A percentile compares a stretch with the other conserved stretches of the same genome.
Evolutionary conservation across 2,113 vertebrate genomes (phyloP).

Genomic region (Solea senegalensis): DNA sequence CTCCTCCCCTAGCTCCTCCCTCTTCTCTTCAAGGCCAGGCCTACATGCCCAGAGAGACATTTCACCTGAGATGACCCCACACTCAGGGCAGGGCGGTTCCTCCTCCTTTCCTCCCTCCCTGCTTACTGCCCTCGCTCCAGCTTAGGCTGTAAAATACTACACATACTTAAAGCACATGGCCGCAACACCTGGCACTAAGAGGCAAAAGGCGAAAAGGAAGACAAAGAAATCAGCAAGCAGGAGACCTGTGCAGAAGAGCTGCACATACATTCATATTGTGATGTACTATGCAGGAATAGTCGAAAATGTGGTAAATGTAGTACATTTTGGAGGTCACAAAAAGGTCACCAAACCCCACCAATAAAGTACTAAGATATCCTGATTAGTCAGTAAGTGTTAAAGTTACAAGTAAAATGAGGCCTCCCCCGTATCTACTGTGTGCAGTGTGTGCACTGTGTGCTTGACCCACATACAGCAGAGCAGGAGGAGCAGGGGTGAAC

Average conservation of each 20-base stretch:
- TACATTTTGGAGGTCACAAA: constrained; percentile 10
- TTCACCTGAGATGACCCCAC: constrained; percentile 77
- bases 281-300: background rate
- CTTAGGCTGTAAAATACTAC: constrained; percentile 62
- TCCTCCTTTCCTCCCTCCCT: constrained; percentile 45
- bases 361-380: background rate
- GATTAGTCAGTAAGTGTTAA: background rate
- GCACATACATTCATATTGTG: background rate
- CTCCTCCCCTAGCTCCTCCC: constrained; percentile 54
- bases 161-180: constrained; percentile 68
- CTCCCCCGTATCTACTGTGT: constrained; percentile 25
- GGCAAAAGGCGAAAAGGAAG: constrained; percentile 28
- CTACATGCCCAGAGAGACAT: constrained; percentile 57
- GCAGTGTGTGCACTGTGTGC: constrained; percentile 35
- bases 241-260: background rate
- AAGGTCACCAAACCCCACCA: background rate
- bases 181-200: constrained; percentile 64
- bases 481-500: constrained; percentile 45
- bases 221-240: constrained; percentile 17
- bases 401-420: constrained; percentile 8
- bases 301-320: background rate
- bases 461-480: constrained; percentile 65
- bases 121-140: constrained; percentile 37
- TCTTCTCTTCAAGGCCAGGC: constrained; percentile 43
- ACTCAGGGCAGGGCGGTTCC: constrained; percentile 53